Conservation (phyloP, 2,113 vertebrate species). For the Phalacrocorax pelagicus region DNA sequence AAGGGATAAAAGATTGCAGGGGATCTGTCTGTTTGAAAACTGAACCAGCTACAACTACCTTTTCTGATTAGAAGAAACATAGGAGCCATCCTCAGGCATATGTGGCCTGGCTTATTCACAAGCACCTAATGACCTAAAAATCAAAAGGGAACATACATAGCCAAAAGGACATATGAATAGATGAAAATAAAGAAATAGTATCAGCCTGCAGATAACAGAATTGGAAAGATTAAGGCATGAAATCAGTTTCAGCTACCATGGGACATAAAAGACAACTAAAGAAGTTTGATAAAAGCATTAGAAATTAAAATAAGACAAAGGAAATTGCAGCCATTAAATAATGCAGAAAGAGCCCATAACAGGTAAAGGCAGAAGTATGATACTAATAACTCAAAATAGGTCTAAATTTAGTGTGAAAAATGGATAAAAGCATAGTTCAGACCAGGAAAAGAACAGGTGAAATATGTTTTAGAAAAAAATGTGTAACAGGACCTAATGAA, state of each 20-base stretch:
- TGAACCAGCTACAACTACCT: background rate
- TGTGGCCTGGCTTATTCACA: background rate
- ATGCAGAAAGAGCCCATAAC: background rate
- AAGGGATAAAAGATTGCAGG: background rate
- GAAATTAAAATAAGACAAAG: background rate
- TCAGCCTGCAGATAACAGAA: background rate
- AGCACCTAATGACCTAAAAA: background rate
- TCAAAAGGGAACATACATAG: background rate
- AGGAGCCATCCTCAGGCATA: background rate
- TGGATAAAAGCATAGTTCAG: background rate
- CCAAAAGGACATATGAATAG: background rate
- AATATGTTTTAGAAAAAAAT: background rate
- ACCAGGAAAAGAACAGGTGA: background rate
- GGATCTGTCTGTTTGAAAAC: background rate
- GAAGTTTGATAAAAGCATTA: background rate
- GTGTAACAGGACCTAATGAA: background rate
- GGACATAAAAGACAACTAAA: background rate
- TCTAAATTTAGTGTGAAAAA: background rate
- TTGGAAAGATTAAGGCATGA: background rate
- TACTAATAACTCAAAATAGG: background rate
- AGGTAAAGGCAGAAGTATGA: background rate
- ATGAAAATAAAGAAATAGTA: background rate
- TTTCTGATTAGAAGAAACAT: background rate
- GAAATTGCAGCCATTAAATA: background rate
- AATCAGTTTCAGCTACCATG: background rate